phyloP scores from a whole-genome alignment of 2,113 vertebrate genomes.

The Catagonus wagneri region DNA sequence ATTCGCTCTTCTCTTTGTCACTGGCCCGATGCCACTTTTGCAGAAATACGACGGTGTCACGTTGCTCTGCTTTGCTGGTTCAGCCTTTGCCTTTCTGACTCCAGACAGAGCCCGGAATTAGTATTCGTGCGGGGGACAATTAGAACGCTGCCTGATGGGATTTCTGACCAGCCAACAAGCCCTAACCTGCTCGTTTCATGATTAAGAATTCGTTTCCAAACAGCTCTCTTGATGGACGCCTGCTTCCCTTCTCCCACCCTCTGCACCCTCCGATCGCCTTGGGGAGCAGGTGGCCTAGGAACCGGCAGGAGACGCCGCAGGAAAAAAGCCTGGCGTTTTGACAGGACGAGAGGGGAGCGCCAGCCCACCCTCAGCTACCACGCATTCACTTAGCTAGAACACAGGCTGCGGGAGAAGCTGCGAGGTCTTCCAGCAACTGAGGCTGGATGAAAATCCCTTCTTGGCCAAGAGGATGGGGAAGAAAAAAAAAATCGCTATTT shows the following conservation, averaged over 20 bases:
- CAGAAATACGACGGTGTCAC: neutral
- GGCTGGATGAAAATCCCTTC: constrained; percentile 41
- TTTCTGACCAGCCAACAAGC: constrained; percentile 60
- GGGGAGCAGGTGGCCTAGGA: constrained; percentile 47
- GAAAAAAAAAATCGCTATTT: neutral
- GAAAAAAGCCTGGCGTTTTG: neutral
- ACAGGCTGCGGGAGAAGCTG: constrained; percentile 24
- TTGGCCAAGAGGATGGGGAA: neutral
- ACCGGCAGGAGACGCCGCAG: neutral
- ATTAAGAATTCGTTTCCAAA: constrained; percentile 66
- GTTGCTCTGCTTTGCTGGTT: neutral
- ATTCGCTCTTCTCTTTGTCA: neutral
- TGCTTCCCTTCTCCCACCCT: neutral
- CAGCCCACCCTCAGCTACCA: neutral
- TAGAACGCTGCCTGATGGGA: constrained; percentile 55
- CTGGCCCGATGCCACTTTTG: constrained; percentile 23
- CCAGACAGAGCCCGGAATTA: constrained; percentile 29
- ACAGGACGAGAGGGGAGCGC: neutral
- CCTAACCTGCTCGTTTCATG: constrained; percentile 62
- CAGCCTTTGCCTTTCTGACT: constrained; percentile 43
- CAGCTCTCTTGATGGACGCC: constrained; percentile 33
- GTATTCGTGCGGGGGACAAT: constrained; percentile 24
- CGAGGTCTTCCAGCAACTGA: constrained; percentile 58
- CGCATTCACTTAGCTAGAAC: constrained; percentile 64
- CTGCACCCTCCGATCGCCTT: constrained; percentile 18